Percentiles rank a stretch among this genome's conserved stretches.
Conservation (phyloP, 2,797 vertebrate species). For the Craterocephalus amniculus region DNA sequence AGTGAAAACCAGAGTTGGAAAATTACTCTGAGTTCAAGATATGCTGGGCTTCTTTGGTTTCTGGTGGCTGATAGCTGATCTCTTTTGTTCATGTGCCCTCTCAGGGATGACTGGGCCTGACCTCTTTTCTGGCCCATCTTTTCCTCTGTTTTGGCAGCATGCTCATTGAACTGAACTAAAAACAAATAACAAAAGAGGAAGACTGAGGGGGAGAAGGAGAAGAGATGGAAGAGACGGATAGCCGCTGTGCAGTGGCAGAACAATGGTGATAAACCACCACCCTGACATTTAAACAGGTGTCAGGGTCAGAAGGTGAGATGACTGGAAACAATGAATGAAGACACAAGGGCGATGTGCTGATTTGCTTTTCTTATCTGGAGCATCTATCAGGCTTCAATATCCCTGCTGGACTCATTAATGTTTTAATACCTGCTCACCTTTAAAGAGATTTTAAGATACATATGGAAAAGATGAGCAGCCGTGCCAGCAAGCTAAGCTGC, state of each 20-base stretch:
- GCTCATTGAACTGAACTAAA: conserved; percentile 54
- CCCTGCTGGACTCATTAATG: conserved; percentile 20
- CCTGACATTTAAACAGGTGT: conserved; percentile 76
- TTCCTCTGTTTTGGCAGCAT: conserved; percentile 46
- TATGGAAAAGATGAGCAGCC: background rate
- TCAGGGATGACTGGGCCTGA: conserved; percentile 39
- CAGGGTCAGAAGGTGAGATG: conserved; percentile 55
- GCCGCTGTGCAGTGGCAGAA: conserved; percentile 29
- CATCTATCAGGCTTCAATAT: conserved; percentile 15
- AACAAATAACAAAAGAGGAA: conserved; percentile 52
- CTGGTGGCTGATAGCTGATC: conserved; percentile 21
- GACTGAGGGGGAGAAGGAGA: conserved; percentile 9
- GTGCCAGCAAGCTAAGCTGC: background rate
- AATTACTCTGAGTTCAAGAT: background rate
- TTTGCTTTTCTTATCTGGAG: conserved; percentile 34
- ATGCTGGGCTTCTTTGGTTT: conserved; percentile 20
- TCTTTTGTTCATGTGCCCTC: conserved; percentile 6
- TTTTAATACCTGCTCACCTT: conserved; percentile 47
- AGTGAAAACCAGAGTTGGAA: no score
- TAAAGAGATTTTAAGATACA: conserved; percentile 2
- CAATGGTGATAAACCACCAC: conserved; percentile 55
- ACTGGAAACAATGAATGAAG: conserved; percentile 60
- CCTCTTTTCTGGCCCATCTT: conserved; percentile 41
- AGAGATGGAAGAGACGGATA: conserved; percentile 13
- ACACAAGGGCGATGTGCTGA: conserved; percentile 38